Conservation (phyloP, 2,113 vertebrate species). For the Dipodomys spectabilis region DNA sequence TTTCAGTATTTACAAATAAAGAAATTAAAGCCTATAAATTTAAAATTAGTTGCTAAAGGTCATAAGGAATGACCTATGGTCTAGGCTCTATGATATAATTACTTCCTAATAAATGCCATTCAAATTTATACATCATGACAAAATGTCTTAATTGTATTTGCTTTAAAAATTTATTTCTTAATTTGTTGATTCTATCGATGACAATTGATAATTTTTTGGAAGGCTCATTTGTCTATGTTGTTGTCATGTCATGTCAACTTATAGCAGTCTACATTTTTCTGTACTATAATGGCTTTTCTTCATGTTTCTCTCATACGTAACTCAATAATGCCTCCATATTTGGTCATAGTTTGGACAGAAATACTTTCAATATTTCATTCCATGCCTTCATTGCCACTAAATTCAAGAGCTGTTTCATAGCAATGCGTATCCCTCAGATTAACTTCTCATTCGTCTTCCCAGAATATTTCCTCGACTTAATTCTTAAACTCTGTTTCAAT, state of each 20-base stretch:
- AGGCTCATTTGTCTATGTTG: not conserved
- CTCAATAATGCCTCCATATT: not conserved
- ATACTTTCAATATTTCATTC: not conserved
- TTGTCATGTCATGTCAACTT: not conserved
- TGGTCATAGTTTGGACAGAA: not conserved
- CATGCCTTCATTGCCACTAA: not conserved
- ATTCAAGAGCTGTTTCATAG: not conserved
- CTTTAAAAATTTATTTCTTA: not conserved
- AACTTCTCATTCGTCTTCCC: not conserved
- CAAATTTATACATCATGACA: not conserved
- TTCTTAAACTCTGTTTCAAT: slow-evolving; percentile 14
- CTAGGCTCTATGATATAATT: not conserved
- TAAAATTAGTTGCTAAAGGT: slow-evolving; percentile 4
- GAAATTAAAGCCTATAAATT: not conserved
- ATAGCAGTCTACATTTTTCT: not conserved
- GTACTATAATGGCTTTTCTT: not conserved
- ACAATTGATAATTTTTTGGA: not conserved
- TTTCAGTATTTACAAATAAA: not conserved
- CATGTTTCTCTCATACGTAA: not conserved
- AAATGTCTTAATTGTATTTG: slow-evolving; percentile 3
- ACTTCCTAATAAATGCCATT: not conserved
- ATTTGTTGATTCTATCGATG: not conserved
- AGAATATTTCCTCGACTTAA: not conserved
- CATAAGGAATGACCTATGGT: not conserved
- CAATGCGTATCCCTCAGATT: not conserved